Evolutionary conservation across 1,140 invertebrate species (phyloP).

Genomic region (Wiebesia pumilae): DNA sequence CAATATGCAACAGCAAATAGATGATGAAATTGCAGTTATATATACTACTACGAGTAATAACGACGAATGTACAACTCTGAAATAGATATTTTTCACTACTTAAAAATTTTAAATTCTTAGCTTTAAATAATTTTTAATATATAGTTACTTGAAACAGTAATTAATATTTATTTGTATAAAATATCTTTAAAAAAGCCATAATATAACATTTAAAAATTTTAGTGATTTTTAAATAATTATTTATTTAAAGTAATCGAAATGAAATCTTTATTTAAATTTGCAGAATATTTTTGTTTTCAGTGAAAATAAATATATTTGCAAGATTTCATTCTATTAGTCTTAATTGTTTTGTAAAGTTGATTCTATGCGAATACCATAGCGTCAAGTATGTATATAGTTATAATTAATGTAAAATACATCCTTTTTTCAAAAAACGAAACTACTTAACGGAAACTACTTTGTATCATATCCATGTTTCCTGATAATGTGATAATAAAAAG

Average conservation of each 20-base stretch:
- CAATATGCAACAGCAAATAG: background rate
- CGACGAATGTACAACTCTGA: conserved; percentile 57
- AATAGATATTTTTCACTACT: too few relatives aligned
- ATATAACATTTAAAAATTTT: background rate
- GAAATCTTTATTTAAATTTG: conserved; percentile 6
- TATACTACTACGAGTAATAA: conserved; percentile 37
- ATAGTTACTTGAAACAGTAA: background rate
- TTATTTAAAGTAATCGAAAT: background rate
- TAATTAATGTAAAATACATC: background rate
- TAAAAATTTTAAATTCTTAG: too few relatives aligned
- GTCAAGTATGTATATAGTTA: conserved; percentile 21
- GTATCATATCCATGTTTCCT: background rate
- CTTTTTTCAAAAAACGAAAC: background rate
- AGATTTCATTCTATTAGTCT: background rate
- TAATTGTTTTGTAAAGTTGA: conserved; percentile 2
- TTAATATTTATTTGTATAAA: conserved; percentile 9
- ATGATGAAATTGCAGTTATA: conserved; percentile 19
- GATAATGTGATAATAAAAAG: background rate
- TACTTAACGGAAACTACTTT: background rate
- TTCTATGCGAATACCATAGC: background rate
- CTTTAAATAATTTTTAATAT: background rate
- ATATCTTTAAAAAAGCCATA: background rate
- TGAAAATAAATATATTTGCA: background rate
- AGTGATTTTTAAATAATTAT: background rate
- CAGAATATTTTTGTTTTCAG: background rate